Evolutionary conservation across 37 sponge, comb jelly and placozoan species (phyloP), one percentile per base, ranked within the genome.

Genomic region (Eunapius fragilis): DNA sequence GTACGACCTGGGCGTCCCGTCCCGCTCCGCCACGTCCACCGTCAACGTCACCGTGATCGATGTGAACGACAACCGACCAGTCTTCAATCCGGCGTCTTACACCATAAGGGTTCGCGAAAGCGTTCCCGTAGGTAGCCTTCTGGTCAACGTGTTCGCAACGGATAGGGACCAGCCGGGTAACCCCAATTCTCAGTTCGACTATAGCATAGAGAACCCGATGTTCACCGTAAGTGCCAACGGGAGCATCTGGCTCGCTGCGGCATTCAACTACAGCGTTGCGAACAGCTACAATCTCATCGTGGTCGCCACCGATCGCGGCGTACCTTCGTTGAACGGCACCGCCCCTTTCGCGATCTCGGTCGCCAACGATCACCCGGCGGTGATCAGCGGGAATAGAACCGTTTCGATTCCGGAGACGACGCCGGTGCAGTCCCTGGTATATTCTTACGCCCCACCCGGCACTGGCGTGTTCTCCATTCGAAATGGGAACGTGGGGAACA

Each of bases 61-160:
- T 67, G 76, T 87, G 30, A 97, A 97, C 82, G 97, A 97, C 87
- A 88, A 97, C 41, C 37, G 74, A 10, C 97, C 97, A 19, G 41
- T 85, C 0, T 90, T 97, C 38, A 41, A 68, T 6, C 85, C 81
- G 5, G 50, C n/a, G 25, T 28, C 31, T n/a, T 94, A 90, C 75
- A 14, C 36, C 67, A 78, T 71, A 3, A 28, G 22, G 0, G 67
- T 94, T 11, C 36, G 68, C 35, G 94, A 94, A 48, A 78, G 90
- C 67, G 67, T 25, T 10, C 73, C 72, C 31, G 45, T 28, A 14
- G 71, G 68, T 33, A 10, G 37, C 3, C 25, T 69, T 0, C 38
- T 90, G 30, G 74, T 90, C 26, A 83, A 47, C 3, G 88, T 87
- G 27, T 30, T 75, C 4, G 94, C 91, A 17, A 80, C 80, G 50